Conservation (phyloP, 2,888 invertebrate species). For the Acronicta leporina region DNA sequence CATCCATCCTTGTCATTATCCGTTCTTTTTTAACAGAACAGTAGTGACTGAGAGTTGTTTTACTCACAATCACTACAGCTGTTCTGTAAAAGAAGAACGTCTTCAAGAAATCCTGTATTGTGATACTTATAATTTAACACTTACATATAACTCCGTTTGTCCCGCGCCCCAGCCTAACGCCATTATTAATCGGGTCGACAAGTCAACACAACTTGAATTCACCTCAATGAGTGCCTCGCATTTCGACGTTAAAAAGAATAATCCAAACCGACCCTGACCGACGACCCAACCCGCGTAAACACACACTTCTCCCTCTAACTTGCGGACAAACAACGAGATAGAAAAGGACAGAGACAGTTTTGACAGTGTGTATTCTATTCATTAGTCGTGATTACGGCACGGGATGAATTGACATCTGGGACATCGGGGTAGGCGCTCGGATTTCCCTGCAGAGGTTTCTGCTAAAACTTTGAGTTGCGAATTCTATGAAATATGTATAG, state of each 20-base stretch:
- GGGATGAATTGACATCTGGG: constrained; percentile 88
- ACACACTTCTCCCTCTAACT: constrained; percentile 73
- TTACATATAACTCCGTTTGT: constrained; percentile 29
- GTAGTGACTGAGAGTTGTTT: too few relatives aligned
- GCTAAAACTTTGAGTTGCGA: constrained; percentile 79
- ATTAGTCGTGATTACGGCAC: constrained; percentile 85
- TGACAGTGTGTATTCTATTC: constrained; percentile 81
- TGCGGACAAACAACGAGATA: constrained; percentile 58
- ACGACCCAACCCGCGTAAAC: constrained; percentile 70
- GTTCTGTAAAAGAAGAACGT: too few relatives aligned
- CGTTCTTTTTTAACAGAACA: too few relatives aligned
- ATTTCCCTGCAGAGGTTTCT: constrained; percentile 82
- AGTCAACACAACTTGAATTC: constrained; percentile 82
- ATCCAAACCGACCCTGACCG: constrained; percentile 80
- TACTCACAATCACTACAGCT: too few relatives aligned
- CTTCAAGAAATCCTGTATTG: too few relatives aligned
- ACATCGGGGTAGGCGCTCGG: constrained; percentile 78
- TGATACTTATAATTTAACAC: constrained; percentile 10
- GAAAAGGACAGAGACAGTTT: constrained; percentile 76
- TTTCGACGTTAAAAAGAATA: constrained; percentile 87
- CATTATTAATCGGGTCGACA: constrained; percentile 83
- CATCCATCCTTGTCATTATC: too few relatives aligned
- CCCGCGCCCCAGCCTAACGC: constrained; percentile 61
- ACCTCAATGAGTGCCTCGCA: constrained; percentile 84
- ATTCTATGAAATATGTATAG: constrained; percentile 75